Conservation (phyloP, 2,888 invertebrate genomes). For the Drosophila meridiana region DNA sequence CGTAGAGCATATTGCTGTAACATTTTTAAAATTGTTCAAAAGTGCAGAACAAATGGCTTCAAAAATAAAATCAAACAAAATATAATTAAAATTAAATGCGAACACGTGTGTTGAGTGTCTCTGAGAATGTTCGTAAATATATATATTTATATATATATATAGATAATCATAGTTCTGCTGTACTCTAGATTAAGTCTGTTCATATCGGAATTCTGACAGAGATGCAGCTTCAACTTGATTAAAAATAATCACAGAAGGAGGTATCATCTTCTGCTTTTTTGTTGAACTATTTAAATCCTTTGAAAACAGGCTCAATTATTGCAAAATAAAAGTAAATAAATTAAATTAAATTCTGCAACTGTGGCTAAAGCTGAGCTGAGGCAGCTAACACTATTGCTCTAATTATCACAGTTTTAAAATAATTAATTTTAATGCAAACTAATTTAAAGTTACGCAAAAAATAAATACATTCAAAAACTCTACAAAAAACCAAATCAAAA, state of each 20-base stretch:
- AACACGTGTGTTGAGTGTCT: not conserved
- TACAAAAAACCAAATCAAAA: constrained; percentile 30
- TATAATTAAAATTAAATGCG: not conserved
- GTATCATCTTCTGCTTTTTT: not conserved
- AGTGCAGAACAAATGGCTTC: constrained; percentile 11
- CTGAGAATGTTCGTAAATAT: not conserved
- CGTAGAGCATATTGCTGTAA: constrained; percentile 50
- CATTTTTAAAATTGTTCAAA: constrained; percentile 53
- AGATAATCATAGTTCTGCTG: not conserved
- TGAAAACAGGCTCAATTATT: not conserved
- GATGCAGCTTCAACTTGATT: not conserved
- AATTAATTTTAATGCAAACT: constrained; percentile 17
- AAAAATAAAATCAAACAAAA: not conserved
- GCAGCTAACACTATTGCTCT: not conserved
- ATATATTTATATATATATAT: not conserved
- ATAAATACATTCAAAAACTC: constrained; percentile 9
- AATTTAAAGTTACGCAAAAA: constrained; percentile 12
- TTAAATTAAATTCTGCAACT: not conserved
- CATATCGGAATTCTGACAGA: not conserved
- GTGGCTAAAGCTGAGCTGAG: not conserved
- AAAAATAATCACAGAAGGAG: not conserved
- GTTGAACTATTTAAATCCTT: not conserved
- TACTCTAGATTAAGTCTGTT: not conserved
- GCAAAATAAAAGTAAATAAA: not conserved
- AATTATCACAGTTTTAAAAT: constrained; percentile 29